Evolutionary conservation across 2,113 vertebrate genomes (phyloP), one percentile per base, ranked within the genome.

Genomic region (Burhinus oedicnemus): DNA sequence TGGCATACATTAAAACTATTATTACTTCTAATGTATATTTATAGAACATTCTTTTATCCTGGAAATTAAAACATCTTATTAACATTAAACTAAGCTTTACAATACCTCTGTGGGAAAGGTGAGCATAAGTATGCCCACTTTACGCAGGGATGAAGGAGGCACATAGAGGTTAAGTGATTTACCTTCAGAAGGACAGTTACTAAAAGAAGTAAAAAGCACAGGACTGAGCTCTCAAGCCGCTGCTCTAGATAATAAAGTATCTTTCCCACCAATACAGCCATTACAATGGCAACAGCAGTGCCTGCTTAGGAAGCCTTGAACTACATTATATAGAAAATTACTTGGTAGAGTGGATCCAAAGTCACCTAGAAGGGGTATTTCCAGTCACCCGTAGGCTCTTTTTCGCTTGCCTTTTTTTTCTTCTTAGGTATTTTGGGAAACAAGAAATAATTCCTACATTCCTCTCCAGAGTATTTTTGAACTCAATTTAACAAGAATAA

Each of bases 41-140:
- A 96, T 96, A 93, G 94, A 93, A 95, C 84, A 83, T 75, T 82
- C 90, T 97, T 95, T 94, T 88, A 88, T 80, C 85, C 87, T 83
- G 97, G 92, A 95, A 96, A 94, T 95, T 97, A 95, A 90, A 97
- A 93, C 91, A 96, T 69, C 95, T 96, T 96, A 97, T 95, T 97
- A 97, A 72, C 95, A 97, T 95, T 95, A 94, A 91, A 42, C 82
- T 62, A 83, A 91, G 89, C 91, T 96, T 96, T 96, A 97, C 96
- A 95, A 77, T 85, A 91, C 95, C 94, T 96, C 93, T 95, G 96
- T 96, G 95, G 93, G 89, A 83, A 93, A 95, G 87, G 89, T 95
- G 95, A 96, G 85, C 75, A 36, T 87, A 95, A 89, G 81, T 69
- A 76, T 87, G 94, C 93, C 93, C 57, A 34, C 94, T 95, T 91